A percentile compares a stretch with the other conserved stretches of the same genome.
Evolutionary conservation across 1,140 invertebrate genomes (phyloP).

Genomic region (Pseudomyrmex gracilis): DNA sequence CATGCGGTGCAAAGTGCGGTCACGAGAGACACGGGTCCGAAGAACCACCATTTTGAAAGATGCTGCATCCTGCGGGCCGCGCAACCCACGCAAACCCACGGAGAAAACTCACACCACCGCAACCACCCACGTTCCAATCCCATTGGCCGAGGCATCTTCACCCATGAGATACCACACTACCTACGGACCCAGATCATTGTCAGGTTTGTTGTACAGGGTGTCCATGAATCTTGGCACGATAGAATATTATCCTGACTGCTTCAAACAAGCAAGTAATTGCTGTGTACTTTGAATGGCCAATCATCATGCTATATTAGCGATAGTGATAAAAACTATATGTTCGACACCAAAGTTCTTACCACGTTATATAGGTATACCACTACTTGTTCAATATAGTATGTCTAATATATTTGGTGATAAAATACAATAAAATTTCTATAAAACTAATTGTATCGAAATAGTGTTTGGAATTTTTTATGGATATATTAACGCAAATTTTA

Average conservation of each 20-base stretch:
- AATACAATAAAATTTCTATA: too few relatives aligned
- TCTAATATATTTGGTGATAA: too few relatives aligned
- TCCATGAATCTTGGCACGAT: slow-evolving; percentile 7
- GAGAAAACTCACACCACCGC: slow-evolving; percentile 72
- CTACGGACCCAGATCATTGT: slow-evolving; percentile 69
- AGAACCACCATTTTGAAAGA: slow-evolving; percentile 81
- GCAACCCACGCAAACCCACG: slow-evolving; percentile 77
- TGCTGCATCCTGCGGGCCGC: slow-evolving; percentile 73
- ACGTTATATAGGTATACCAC: background rate
- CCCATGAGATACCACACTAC: slow-evolving; percentile 73
- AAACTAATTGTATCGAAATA: background rate
- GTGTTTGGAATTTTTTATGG: background rate
- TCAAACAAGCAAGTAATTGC: background rate
- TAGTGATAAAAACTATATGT: background rate
- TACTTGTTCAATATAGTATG: too few relatives aligned
- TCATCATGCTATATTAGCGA: slow-evolving; percentile 27
- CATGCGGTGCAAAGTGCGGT: slow-evolving; percentile 30
- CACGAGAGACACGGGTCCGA: slow-evolving; percentile 42
- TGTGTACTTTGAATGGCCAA: background rate
- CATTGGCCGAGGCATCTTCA: slow-evolving; percentile 75
- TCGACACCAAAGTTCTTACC: background rate
- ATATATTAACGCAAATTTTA: background rate
- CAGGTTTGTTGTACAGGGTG: slow-evolving; percentile 52
- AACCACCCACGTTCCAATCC: slow-evolving; percentile 80
- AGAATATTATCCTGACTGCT: slow-evolving; percentile 29